phyloP scores from a whole-genome alignment of 2,888 invertebrate genomes.

The Caenorhabditis becei region DNA sequence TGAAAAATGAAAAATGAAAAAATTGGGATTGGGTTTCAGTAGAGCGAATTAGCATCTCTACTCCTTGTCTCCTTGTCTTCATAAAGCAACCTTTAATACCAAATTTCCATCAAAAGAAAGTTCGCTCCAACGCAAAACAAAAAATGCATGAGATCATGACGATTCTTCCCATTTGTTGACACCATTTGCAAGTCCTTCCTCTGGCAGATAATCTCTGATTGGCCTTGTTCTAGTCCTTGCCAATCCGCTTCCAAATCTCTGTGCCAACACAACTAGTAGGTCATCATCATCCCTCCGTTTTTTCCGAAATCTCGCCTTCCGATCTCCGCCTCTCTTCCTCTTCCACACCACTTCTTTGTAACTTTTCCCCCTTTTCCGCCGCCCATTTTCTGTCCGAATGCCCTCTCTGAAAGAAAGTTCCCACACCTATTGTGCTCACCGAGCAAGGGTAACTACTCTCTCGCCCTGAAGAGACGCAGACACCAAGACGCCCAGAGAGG shows the following conservation, averaged over 20 bases:
- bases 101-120: no score
- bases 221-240: no score
- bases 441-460: not conserved
- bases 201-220: no score
- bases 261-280: conserved; percentile 2
- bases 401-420: conserved; percentile 2
- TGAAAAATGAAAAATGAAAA: no score
- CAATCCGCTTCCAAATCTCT: not conserved
- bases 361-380: not conserved
- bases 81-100: no score
- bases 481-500: not conserved
- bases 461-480: not conserved
- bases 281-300: not conserved
- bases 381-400: not conserved
- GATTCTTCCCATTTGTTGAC: no score
- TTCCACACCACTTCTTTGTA: not conserved
- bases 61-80: no score
- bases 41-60: no score
- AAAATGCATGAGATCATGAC: no score
- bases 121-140: no score
- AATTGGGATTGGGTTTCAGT: no score
- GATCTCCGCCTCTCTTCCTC: not conserved
- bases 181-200: no score
- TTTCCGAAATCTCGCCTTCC: not conserved
- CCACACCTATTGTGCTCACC: conserved; percentile 3